Conservation (phyloP, 2,113 vertebrate species). For the Proteles cristata region DNA sequence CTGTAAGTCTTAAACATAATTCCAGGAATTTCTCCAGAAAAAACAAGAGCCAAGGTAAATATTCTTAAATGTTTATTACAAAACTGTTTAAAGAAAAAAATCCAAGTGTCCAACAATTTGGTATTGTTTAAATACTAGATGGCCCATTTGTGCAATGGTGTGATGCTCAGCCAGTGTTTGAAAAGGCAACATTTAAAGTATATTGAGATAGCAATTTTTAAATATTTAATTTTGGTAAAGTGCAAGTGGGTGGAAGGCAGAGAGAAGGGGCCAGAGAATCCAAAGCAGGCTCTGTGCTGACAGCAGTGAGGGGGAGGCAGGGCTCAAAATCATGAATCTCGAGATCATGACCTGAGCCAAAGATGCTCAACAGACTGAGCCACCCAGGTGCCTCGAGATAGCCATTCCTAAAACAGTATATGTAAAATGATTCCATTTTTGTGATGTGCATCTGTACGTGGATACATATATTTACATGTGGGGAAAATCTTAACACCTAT, state of each 20-base stretch:
- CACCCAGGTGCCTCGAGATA: neutral
- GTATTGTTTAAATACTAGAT: neutral
- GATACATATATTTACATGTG: neutral
- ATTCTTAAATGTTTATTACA: constrained; percentile 10
- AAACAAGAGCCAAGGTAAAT: neutral
- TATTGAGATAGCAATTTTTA: neutral
- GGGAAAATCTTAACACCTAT: neutral
- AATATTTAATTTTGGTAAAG: too few species aligned
- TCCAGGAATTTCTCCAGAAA: neutral
- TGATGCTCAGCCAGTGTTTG: neutral
- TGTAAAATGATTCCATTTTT: neutral
- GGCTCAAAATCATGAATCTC: too few species aligned
- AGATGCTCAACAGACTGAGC: too few species aligned
- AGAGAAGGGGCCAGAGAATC: too few species aligned
- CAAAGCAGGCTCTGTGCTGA: too few species aligned
- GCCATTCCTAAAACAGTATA: neutral
- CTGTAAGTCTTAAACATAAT: constrained; percentile 11
- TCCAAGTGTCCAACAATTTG: neutral
- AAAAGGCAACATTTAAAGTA: neutral
- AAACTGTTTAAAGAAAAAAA: neutral
- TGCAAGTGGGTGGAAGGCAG: too few species aligned
- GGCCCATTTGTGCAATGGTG: neutral
- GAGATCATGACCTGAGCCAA: too few species aligned
- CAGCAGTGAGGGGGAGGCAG: too few species aligned
- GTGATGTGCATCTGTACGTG: neutral